Base-by-base conservation (phyloP, 2,113 vertebrate genomes). In the Cygnus atratus region DNA sequence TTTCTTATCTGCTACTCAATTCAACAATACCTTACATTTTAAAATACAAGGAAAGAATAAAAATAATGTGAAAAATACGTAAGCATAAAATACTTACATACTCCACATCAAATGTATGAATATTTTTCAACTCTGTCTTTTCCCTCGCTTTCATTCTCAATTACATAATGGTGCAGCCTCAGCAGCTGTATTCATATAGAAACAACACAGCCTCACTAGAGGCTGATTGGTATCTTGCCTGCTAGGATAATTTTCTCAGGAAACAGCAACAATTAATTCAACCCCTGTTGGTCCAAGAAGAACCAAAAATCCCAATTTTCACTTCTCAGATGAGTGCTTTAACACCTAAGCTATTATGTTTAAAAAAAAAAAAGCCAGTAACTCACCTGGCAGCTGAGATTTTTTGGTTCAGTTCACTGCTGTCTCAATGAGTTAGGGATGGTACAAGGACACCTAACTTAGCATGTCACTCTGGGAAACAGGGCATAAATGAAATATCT, bases 391-490 rank as follows among this genome's bases (percentile, higher is more conserved):
- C 83, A 94, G 84, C 73, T 90, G 65, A 93, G 73, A 59, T 71
- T 88, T 95, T 92, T 90, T 88, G 65, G 65, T 81, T 68, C 76
- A 92, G 52, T 71, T 97, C 91, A 75, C 72, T 75, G 57, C 86
- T 94, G 91, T 94, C 96, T 95, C 81, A 67, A 19, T 14, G 52
- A 91, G 54, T 95, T 92, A 95, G 57, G 52, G 65, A 72, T 72
- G 11, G 50, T 68, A 87, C 22, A 33, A 84, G 35, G 70, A 93
- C 61, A 81, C 39, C 39, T 55, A 87, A 84, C 46, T 74, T 67
- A 81, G 13, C 55, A 52, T n/a, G 77, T 78, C 84, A 72, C 8
- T 78, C 57, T 11, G 84, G 52, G 61, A 95, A 88, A 71, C 18
- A 68, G 87, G 43, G 73, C 73, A 88, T 77, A 94, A 95, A 81